phyloP scores from a whole-genome alignment of 2,888 invertebrate species.

The Drosophila anomalata region DNA sequence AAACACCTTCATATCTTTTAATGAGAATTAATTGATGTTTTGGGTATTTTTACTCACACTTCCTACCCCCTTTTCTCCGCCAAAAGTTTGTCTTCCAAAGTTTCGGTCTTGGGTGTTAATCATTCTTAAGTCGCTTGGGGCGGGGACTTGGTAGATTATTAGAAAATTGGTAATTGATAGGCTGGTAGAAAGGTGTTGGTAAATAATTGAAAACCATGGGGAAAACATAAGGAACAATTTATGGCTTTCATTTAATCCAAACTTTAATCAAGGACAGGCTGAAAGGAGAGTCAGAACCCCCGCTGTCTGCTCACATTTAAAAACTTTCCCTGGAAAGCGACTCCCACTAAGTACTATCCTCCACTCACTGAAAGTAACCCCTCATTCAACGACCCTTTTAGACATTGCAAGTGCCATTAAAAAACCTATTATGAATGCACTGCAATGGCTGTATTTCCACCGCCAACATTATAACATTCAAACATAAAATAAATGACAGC shows the following conservation, averaged over 20 bases:
- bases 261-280: not conserved
- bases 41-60: conserved; percentile 65
- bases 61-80: conserved; percentile 48
- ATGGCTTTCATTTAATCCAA: conserved; percentile 14
- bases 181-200: conserved; percentile 20
- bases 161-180: conserved; percentile 45
- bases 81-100: conserved; percentile 54
- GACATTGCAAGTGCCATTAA: conserved; percentile 46
- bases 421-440: conserved; percentile 67
- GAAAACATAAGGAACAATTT: conserved; percentile 14
- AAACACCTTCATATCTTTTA: conserved; percentile 75
- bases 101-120: conserved; percentile 58
- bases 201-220: conserved; percentile 32
- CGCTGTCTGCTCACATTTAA: conserved; percentile 22
- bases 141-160: conserved; percentile 26
- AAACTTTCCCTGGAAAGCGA: conserved; percentile 34
- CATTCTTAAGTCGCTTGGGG: conserved; percentile 47
- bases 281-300: conserved; percentile 3
- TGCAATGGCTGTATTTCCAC: conserved; percentile 64
- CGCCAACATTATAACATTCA: conserved; percentile 55
- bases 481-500: conserved; percentile 73
- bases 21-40: conserved; percentile 80
- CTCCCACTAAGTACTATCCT: conserved; percentile 16
- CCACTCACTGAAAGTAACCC: conserved; percentile 5
- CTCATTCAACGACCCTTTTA: conserved; percentile 41